A percentile compares a stretch with the other conserved stretches of the same genome.
These are phyloP conservation scores for Condylura cristata DNA, from an alignment of 2,113 vertebrate genomes.

Conservation along the genomic window DNA sequence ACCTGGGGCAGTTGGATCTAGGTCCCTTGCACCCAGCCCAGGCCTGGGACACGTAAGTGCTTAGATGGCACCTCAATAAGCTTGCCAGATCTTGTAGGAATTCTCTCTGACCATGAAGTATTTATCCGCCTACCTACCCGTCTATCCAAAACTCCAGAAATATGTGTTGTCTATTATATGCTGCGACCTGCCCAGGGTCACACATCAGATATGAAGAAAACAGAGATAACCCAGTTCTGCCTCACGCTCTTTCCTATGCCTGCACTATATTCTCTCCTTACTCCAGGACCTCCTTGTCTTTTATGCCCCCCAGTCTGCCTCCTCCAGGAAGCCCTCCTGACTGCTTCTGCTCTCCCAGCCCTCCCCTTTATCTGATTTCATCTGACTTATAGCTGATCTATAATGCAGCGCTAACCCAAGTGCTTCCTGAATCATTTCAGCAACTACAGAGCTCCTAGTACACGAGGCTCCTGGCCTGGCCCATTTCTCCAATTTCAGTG, in stretches of 20 bases:
- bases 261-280: not conserved
- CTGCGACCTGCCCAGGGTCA: not conserved
- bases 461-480: not conserved
- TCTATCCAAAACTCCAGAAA: not conserved
- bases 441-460: not conserved
- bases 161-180: not conserved
- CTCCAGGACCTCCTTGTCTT: not conserved
- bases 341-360: not conserved
- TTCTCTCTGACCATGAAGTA: not conserved
- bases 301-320: not conserved
- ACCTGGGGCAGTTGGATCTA: not conserved
- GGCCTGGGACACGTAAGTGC: not conserved
- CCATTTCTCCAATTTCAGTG: not conserved
- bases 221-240: not conserved
- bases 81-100: not conserved
- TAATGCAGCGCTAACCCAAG: not conserved
- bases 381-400: not conserved
- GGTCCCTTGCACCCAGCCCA: not conserved
- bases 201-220: not conserved
- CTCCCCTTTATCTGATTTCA: not conserved
- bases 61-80: not conserved
- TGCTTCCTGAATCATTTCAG: not conserved
- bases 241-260: not conserved
- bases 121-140: no score
- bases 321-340: slow-evolving; percentile 6